Evolutionary conservation across 2,113 vertebrate genomes (phyloP), one percentile per base, ranked within the genome.

Genomic region (Malurus melanocephalus): DNA sequence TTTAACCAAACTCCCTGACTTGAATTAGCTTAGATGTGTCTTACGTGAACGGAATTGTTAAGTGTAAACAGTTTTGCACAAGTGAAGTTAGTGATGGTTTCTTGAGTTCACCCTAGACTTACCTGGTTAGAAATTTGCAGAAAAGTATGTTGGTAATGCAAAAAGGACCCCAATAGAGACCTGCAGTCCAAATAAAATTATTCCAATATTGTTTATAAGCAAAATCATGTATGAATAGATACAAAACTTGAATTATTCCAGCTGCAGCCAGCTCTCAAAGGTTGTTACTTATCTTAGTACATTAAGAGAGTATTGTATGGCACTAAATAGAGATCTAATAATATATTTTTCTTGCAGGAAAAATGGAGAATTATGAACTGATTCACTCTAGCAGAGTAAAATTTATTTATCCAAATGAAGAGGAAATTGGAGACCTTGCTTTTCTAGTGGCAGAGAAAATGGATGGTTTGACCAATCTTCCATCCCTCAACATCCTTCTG

Each of bases 311-410:
- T 52, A 16, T 84, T 73, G 9, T 72, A 7, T 60, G 40, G 32
- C 48, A 57, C 43, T 66, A 33, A 75, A 42, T 48, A 22, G 35
- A 76, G 71, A 27, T 74, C 7, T 48, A 72, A 88, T 51, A 28
- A 51, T 55, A 14, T 91, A 7, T 79, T 4, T 94, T 94, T 80
- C 86, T 97, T 95, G 46, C 96, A 99, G 99, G 99, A 60, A 99
- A 98, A 97, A 98, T 99, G 98, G 98, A 99, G 86, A 99, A 99
- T 96, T 99, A 99, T 7, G 99, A 99, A 97, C 97, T 99, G 94
- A 98, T 99, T 91, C 99, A 99, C 92, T 98, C 99, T 26, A 99
- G 99, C 96, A 98, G 98, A 69, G 99, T 99, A 94, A 99, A 98
- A 94, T 99, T 99, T 79, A 97, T 99, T 85, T 99, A 99, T 94